Conservation (phyloP, 2,113 vertebrate species). For the Aptenodytes forsteri region DNA sequence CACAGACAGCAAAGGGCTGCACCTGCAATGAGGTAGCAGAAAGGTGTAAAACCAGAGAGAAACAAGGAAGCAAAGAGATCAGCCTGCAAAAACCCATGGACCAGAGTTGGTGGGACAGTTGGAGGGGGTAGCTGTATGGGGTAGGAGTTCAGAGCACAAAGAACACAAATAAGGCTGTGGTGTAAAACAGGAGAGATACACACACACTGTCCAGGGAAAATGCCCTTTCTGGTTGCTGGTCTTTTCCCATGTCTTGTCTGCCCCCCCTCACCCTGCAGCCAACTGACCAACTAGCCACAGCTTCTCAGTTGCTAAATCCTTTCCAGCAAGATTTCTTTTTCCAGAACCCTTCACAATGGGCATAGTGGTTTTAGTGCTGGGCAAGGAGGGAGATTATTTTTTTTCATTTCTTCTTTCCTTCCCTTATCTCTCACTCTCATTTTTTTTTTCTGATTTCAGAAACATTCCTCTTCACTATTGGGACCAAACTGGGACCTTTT, state of each 20-base stretch:
- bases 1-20: background rate
- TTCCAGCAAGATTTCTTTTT: background rate
- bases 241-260: background rate
- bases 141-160: background rate
- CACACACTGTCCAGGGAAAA: background rate
- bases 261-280: background rate
- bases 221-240: background rate
- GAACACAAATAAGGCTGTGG: background rate
- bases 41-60: background rate
- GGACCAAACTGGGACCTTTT: background rate
- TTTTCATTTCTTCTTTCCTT: background rate
- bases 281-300: background rate
- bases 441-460: background rate
- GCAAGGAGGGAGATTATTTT: background rate
- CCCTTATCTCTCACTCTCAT: accelerated
- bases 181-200: background rate
- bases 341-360: background rate
- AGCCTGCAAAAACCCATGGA: background rate
- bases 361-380: background rate
- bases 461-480: background rate
- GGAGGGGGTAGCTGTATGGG: background rate
- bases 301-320: background rate
- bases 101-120: background rate
- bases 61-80: background rate
- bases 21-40: background rate